Base-by-base conservation (phyloP, 2,888 invertebrate species). In the Schizaphis graminum region DNA sequence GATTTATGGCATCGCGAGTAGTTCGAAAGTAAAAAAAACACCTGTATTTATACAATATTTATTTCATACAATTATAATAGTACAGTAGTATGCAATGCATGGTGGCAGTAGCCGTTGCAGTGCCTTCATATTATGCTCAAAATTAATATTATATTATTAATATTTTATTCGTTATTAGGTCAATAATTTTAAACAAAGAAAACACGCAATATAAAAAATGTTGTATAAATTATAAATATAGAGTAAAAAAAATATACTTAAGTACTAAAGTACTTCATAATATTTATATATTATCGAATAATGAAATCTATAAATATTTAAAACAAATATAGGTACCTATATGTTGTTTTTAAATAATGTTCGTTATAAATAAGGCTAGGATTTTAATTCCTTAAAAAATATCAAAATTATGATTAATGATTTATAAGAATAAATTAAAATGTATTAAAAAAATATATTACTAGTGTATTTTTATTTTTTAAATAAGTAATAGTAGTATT, bases 1-100 rank as follows among this genome's bases (percentile, higher is more conserved):
- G 92, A 92, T 92, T 88, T 92, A 92, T 87, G 87, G 87, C 67
- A 92, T 88, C 67, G 87, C 53, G 87, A 88, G 67, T 4, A 88
- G 87, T 92, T 87, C 28, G 92, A 87, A 87, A 92, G 87, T 87
- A 49, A 49, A 88, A 92, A 67, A 91, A 86, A 92, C 92, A 88
- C 92, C 92, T 88, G 92, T 92, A 92, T 86, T 61, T 86, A 57
- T 87, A 87, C 8, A 49, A 41, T 92, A 41, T 92, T 67, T 67
- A 87, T 67, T 87, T 67, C 67, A 41, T 87, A 67, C 87, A 88
- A 87, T 92, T 92, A 92, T 87, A 87, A 77, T 67, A 67, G 67
- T 67, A 67, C n/a, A 67, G 67, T 67, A 61, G 47, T 87, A 61
- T 47, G n/a, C 47, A 26, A 61, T 47, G n/a, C 47, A 26, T 53